A percentile compares a stretch with the other conserved stretches of the same genome.
Evolutionary conservation across 2,888 invertebrate species (phyloP).

Genomic region (Xylophagus ater): DNA sequence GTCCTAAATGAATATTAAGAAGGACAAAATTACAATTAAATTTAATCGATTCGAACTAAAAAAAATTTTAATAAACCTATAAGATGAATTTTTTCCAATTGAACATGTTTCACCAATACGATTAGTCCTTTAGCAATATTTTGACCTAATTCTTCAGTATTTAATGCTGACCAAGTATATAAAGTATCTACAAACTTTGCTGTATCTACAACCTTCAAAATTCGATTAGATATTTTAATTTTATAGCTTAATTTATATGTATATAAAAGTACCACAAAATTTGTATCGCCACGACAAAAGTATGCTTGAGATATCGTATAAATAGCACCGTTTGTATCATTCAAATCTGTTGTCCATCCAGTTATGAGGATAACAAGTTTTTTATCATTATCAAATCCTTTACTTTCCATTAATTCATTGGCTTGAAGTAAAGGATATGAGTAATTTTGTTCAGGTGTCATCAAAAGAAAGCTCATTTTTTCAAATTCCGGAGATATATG

Average conservation of each 20-base stretch:
- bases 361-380: constrained; percentile 33
- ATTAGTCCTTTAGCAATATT: constrained; percentile 27
- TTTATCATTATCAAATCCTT: constrained; percentile 28
- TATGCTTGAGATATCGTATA: constrained; percentile 30
- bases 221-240: not conserved
- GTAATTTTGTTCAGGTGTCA: constrained; percentile 25
- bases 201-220: constrained; percentile 30
- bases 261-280: constrained; percentile 30
- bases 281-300: constrained; percentile 30
- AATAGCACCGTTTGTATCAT: constrained; percentile 26
- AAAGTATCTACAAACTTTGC: constrained; percentile 33
- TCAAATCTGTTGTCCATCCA: constrained; percentile 34
- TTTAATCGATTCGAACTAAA: not conserved
- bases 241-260: too few species aligned
- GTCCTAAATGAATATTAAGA: constrained; percentile 24
- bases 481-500: constrained; percentile 28
- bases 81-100: constrained; percentile 30
- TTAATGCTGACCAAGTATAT: constrained; percentile 36
- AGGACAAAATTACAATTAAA: not conserved
- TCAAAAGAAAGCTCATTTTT: constrained; percentile 30
- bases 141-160: constrained; percentile 33
- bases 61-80: constrained; percentile 23
- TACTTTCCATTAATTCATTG: constrained; percentile 29
- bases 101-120: constrained; percentile 26
- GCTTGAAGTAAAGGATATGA: constrained; percentile 28